Percentiles rank a stretch among this genome's conserved stretches.
Conservation (phyloP, 1,140 invertebrate species). For the Pachypeltis micranthus region DNA sequence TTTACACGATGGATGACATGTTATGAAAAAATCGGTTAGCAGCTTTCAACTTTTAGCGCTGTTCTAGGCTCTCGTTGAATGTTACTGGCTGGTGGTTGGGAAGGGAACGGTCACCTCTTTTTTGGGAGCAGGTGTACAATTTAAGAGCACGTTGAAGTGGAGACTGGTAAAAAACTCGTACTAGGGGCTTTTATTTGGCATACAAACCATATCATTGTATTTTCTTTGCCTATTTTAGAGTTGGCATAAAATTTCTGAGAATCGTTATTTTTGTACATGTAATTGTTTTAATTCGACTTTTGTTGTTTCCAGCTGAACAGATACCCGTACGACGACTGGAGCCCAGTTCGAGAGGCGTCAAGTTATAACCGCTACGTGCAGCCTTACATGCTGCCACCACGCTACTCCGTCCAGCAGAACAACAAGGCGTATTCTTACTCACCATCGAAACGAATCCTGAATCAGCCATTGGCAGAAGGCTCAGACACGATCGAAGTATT, state of each 20-base stretch:
- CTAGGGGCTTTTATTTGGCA: background rate
- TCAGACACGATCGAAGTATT: constrained; percentile 28
- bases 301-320: constrained; percentile 12
- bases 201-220: background rate
- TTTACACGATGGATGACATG: no score
- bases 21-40: no score
- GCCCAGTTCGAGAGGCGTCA: constrained; percentile 13
- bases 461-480: constrained; percentile 7
- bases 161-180: background rate
- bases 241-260: no score
- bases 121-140: background rate
- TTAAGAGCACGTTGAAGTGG: background rate
- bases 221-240: background rate
- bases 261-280: no score
- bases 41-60: no score
- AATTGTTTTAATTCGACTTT: background rate
- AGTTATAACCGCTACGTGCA: background rate
- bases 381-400: background rate
- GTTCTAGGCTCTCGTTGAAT: no score
- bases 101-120: background rate
- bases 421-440: background rate
- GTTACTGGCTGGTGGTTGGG: no score
- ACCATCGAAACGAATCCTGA: background rate
- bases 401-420: constrained; percentile 15
- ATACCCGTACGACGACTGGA: constrained; percentile 19